Base-by-base conservation (phyloP, 2,113 vertebrate genomes). In the Chrysochloris asiatica region DNA sequence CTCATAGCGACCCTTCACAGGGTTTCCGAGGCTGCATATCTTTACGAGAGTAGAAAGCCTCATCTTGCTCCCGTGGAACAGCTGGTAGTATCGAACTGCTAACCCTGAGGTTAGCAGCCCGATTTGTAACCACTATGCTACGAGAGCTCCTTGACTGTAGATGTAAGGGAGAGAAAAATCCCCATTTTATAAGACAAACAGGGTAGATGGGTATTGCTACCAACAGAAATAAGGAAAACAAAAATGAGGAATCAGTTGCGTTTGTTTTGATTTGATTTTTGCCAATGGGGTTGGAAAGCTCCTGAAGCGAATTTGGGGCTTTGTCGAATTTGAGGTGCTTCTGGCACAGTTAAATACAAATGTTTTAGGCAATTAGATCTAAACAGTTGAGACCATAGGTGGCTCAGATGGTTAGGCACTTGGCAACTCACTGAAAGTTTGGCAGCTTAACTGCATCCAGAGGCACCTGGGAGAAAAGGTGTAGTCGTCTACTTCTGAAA, bases 191-290 rank as follows among this genome's bases (percentile, higher is more conserved):
- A 33, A 83, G 14, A 24, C 9, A 41, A 61, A 14, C 45, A 45
- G 13, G 28, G 26, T 75, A 28, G 72, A 45, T 33, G 45, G 3
- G 43, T 33, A 33, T 24, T 17, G 38, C 43, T 14, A 47, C 43
- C 71, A 47, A 73, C 8, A 14, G 43, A 52, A 24, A 9, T 16
- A 33, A 10, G 24, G 8, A n/a, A n/a, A 9, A 33, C 26, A 3
- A 22, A n/a, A 11, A 6, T 1, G 0, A 1, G 45, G 1, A 26
- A 4, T 24, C 38, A 8, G 26, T 11, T 56, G 38, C 22, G 56
- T 45, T 63, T 16, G 1, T 48, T 93, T 83, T 9, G 0, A 63
- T 93, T 83, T 8, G 0, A 36, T 83, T 65, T 77, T 36, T 56
- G 28, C 36, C 10, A 28, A 33, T 33, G 41, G 21, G 50, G 0